Conservation (phyloP, 2,113 vertebrate genomes). For the Sula dactylatra region DNA sequence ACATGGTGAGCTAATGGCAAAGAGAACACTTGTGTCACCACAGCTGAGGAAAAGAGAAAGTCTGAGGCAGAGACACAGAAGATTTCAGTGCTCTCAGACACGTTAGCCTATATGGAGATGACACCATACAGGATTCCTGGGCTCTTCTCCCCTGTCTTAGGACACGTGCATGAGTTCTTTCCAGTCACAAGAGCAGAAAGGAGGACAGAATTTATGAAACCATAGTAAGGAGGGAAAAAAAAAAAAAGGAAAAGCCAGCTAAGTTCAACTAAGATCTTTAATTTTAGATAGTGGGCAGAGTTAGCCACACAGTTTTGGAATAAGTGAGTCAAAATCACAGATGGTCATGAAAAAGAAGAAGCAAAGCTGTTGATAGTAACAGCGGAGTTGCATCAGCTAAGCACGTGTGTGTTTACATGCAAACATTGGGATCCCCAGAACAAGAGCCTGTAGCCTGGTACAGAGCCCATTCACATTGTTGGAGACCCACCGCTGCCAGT, state of each 20-base stretch:
- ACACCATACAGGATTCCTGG: neutral
- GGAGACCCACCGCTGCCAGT: neutral
- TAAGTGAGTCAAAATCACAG: conserved; percentile 14
- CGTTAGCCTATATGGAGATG: neutral
- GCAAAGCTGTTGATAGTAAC: neutral
- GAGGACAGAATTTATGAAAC: neutral
- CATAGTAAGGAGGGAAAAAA: neutral
- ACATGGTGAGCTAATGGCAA: conserved; percentile 12
- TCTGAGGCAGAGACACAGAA: neutral
- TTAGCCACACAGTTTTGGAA: neutral
- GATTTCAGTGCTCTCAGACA: neutral
- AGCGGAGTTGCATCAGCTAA: neutral
- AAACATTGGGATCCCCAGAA: neutral
- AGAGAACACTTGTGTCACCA: conserved; percentile 21
- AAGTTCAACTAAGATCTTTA: neutral
- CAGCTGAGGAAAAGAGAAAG: neutral
- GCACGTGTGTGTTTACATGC: neutral
- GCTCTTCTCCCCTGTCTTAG: neutral
- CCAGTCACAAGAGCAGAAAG: neutral
- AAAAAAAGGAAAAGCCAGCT: neutral
- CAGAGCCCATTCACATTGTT: neutral
- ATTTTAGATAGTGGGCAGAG: neutral
- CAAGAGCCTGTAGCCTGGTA: neutral
- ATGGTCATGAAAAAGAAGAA: conserved; percentile 8
- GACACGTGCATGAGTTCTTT: neutral